Conservation (phyloP, 2,888 invertebrate genomes). For the Lepeophtheirus nordmannii region DNA sequence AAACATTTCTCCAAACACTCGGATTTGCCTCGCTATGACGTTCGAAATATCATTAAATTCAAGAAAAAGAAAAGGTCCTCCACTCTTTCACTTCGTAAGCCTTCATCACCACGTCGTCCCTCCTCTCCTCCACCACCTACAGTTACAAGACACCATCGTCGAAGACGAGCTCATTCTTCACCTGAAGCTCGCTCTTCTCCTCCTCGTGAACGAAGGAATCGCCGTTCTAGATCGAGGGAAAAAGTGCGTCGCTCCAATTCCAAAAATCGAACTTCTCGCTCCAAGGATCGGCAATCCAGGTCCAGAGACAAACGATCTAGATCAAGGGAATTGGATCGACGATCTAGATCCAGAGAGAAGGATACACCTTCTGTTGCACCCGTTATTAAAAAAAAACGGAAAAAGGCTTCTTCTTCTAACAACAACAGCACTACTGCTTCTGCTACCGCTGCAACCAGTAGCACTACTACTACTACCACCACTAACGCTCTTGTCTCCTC, state of each 20-base stretch:
- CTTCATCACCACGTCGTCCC: not conserved
- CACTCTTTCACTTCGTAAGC: slow-evolving; percentile 37
- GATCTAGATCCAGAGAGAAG: too few relatives aligned
- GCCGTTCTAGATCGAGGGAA: not conserved
- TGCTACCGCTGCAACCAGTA: too few relatives aligned
- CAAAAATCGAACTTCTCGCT: not conserved
- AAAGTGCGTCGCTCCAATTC: not conserved
- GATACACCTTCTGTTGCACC: not conserved
- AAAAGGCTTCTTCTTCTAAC: not conserved
- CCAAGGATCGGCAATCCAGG: not conserved
- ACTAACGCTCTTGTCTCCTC: not conserved
- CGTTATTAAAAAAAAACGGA: not conserved
- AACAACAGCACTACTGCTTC: too few relatives aligned
- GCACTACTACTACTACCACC: too few relatives aligned
- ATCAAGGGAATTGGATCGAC: too few relatives aligned
- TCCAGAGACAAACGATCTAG: too few relatives aligned
- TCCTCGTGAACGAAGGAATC: not conserved
- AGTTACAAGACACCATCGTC: slow-evolving; percentile 42
- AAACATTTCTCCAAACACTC: not conserved
- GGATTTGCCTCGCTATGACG: slow-evolving; percentile 58
- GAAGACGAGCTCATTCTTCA: slow-evolving; percentile 41
- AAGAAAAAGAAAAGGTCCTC: slow-evolving; percentile 42
- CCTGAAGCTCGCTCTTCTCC: slow-evolving; percentile 36
- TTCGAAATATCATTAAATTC: slow-evolving; percentile 52
- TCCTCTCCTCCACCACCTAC: not conserved